These are phyloP conservation scores for Coenobita brevimanus DNA, from an alignment of 1,140 invertebrate species.

Conservation along the genomic window DNA sequence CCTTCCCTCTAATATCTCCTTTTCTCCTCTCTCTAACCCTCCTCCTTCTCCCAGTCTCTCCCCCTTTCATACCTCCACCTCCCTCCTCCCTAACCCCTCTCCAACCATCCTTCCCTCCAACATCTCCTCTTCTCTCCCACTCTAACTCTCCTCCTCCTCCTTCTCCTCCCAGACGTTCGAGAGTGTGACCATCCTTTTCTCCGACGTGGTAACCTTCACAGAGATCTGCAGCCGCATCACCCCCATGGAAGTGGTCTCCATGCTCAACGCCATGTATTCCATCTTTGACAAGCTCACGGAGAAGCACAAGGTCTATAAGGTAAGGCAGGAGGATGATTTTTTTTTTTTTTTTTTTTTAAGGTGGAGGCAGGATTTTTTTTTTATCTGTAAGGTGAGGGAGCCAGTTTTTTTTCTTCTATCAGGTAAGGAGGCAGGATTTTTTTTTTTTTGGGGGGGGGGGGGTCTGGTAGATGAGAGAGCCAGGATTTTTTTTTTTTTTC, in stretches of 20 bases:
- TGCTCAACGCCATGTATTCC: constrained; percentile 92
- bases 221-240: constrained; percentile 95
- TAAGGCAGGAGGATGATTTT: constrained; percentile 72
- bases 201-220: constrained; percentile 97
- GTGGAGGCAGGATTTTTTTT: no score
- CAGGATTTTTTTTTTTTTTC: no score
- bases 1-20: neutral
- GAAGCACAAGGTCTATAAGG: constrained; percentile 94
- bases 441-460: no score
- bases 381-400: no score
- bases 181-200: constrained; percentile 95
- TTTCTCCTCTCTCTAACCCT: no score
- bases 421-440: no score
- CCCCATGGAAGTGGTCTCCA: constrained; percentile 79
- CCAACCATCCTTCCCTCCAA: neutral
- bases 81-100: neutral
- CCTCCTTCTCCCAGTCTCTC: neutral
- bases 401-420: no score
- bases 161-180: constrained; percentile 87
- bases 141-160: constrained; percentile 6
- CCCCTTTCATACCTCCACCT: neutral
- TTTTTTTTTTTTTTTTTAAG: neutral
- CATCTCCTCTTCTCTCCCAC: neutral
- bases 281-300: constrained; percentile 94
- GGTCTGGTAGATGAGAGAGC: no score